Evolutionary conservation across 2,113 vertebrate species (phyloP), one percentile per base, ranked within the genome.

Genomic region (Hypomesus transpacificus): DNA sequence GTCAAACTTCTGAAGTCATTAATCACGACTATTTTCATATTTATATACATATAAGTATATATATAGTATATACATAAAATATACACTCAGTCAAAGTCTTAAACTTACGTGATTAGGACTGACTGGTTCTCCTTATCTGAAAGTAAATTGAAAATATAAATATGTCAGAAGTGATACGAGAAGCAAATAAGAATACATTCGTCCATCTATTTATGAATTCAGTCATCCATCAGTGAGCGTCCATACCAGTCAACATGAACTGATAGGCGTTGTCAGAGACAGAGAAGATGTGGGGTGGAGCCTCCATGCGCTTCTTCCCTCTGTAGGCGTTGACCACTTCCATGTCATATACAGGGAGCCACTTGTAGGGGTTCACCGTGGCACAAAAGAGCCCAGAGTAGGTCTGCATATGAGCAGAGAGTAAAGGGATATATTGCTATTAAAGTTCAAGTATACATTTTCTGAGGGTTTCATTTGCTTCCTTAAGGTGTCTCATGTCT

Each of bases 221-320:
- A 46, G 39, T 9, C 39, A 13, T 46, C 39, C 39, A 46, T 46
- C 39, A 1, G 11, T 56, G 11, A 56, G 17, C 2, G 8, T 56
- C n/a, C n/a, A 46, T 76, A 93, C 92, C 91, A 26, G 91, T 93
- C 57, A 92, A 39, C 92, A 93, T 93, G 87, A 87, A 88, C 85
- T 93, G 91, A 82, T 92, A 93, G 71, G 92, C 92, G 0, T 92
- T 92, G 75, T 93, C 92, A 63, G 92, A 93, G 87, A 93, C 91
- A 85, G 92, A 91, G 87, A 93, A 93, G 87, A 92, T 92, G 83
- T 93, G 90, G 20, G 90, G 90, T 0, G 91, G 91, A 46, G 89
- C 89, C 80, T 92, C 91, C 75, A 91, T 87, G 0, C 90, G 87
- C 81, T 92, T 92, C 50, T 92, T 92, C 67, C 91, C 91, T 59